Percentiles rank a stretch among this genome's conserved stretches.
Conservation (phyloP, 2,797 vertebrate genomes). For the Sorex maritimensis region DNA sequence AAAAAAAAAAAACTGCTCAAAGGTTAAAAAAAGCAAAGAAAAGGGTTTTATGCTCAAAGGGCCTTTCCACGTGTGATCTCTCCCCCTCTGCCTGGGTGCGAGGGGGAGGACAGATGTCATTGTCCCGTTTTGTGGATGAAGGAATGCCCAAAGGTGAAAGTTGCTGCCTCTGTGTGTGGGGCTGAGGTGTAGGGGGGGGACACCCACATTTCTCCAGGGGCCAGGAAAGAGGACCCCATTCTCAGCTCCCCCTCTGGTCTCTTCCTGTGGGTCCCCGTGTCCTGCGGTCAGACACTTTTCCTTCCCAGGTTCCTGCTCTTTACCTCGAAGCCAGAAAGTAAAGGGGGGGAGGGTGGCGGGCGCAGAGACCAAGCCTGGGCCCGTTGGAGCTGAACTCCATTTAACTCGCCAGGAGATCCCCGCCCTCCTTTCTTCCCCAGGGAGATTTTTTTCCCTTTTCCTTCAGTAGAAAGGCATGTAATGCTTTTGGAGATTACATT, state of each 20-base stretch:
- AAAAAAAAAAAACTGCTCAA: conserved; percentile 22
- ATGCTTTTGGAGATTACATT: conserved; percentile 74
- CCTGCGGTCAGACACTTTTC: neutral
- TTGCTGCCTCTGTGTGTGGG: neutral
- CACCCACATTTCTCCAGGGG: neutral
- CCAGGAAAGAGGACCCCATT: conserved; percentile 17
- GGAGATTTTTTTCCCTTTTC: conserved; percentile 50
- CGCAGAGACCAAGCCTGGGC: neutral
- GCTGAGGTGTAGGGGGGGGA: no score
- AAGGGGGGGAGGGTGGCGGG: neutral
- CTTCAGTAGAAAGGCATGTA: conserved; percentile 79
- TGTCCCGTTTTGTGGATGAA: conserved; percentile 81
- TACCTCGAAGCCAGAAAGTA: conserved; percentile 52
- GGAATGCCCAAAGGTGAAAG: conserved; percentile 19
- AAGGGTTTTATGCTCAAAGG: conserved; percentile 80
- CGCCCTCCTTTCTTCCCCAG: conserved; percentile 67
- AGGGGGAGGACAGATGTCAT: conserved; percentile 64
- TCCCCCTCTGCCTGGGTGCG: conserved; percentile 50
- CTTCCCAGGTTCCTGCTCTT: conserved; percentile 60
- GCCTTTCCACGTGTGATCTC: conserved; percentile 78
- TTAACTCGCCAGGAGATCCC: neutral
- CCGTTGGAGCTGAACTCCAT: conserved; percentile 53
- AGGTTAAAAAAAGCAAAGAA: conserved; percentile 83
- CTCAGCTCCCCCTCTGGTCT: neutral
- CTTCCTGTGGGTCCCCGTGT: neutral